These are phyloP conservation scores for Strigamia crassipes DNA, from an alignment of 2,888 invertebrate genomes.

Conservation along the genomic window DNA sequence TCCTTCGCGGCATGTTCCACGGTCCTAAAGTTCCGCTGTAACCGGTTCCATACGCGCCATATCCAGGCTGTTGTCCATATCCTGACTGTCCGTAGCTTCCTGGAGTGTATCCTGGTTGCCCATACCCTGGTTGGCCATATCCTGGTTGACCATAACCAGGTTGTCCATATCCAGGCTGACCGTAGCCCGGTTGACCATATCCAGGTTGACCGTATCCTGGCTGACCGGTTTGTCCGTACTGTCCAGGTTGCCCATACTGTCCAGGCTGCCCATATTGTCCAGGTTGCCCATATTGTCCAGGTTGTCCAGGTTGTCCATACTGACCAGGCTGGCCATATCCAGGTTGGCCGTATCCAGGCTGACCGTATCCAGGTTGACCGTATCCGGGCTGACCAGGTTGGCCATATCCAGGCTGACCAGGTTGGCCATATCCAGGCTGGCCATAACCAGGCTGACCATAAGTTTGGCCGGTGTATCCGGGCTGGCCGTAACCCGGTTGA, in stretches of 20 bases:
- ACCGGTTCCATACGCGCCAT: not conserved
- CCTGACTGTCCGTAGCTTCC: conserved; percentile 47
- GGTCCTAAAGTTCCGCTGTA: not conserved
- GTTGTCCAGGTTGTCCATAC: conserved; percentile 39
- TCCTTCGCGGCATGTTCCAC: conserved; percentile 8
- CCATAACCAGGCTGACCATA: conserved; percentile 45
- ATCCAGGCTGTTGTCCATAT: conserved; percentile 43
- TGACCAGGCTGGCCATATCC: conserved; percentile 33
- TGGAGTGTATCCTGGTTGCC: conserved; percentile 44
- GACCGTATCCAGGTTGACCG: conserved; percentile 46
- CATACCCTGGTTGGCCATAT: conserved; percentile 34
- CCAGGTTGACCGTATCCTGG: conserved; percentile 47
- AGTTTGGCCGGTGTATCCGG: not conserved
- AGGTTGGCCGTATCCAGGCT: conserved; percentile 39
- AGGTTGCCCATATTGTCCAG: conserved; percentile 1
- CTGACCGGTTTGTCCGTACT: conserved; percentile 25
- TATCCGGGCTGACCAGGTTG: conserved; percentile 45
- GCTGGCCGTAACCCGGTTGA: conserved; percentile 20
- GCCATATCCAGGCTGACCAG: conserved; percentile 47
- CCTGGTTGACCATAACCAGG: conserved; percentile 45
- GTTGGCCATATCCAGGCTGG: conserved; percentile 44
- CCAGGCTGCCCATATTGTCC: conserved; percentile 45
- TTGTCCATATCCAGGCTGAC: conserved; percentile 47
- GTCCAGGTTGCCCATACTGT: conserved; percentile 30
- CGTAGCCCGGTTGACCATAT: conserved; percentile 30